These are phyloP conservation scores for Parnassius mnemosyne DNA, from an alignment of 2,888 invertebrate genomes.

Conservation along the genomic window DNA sequence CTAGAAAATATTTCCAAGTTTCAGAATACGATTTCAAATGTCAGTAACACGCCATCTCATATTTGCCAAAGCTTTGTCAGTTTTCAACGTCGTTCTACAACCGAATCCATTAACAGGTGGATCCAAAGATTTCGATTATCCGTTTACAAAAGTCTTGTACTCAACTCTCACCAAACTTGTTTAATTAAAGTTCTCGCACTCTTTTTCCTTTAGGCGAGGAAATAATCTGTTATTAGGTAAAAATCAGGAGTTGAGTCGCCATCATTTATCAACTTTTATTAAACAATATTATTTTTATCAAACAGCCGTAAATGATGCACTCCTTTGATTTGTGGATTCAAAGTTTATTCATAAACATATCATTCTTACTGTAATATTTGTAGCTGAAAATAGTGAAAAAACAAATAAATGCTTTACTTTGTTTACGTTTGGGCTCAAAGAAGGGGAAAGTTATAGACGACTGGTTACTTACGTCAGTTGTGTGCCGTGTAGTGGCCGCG, in stretches of 20 bases:
- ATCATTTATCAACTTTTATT: not conserved
- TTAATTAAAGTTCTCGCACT: constrained; percentile 80
- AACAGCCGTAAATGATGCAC: too few species aligned
- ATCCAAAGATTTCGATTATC: constrained; percentile 73
- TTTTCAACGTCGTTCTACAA: constrained; percentile 45
- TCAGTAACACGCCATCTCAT: constrained; percentile 41
- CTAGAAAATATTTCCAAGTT: constrained; percentile 31
- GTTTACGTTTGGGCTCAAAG: too few species aligned
- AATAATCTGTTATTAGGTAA: constrained; percentile 69
- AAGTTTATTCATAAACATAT: too few species aligned
- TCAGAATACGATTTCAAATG: constrained; percentile 36
- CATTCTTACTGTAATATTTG: too few species aligned
- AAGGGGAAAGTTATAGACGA: too few species aligned
- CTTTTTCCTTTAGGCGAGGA: constrained; percentile 76
- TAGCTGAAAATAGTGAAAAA: too few species aligned
- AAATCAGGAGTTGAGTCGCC: constrained; percentile 38
- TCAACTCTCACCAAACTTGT: constrained; percentile 77
- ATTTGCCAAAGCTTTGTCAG: constrained; percentile 36
- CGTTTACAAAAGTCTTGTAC: constrained; percentile 74
- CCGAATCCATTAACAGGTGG: constrained; percentile 64
- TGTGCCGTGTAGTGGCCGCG: too few species aligned
- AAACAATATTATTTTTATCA: too few species aligned
- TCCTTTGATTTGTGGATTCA: too few species aligned
- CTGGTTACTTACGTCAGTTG: too few species aligned
- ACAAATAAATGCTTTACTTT: too few species aligned